A percentile compares a stretch with the other conserved stretches of the same genome.
phyloP scores from a whole-genome alignment of 2,113 vertebrate species.

The Strigops habroptila region DNA sequence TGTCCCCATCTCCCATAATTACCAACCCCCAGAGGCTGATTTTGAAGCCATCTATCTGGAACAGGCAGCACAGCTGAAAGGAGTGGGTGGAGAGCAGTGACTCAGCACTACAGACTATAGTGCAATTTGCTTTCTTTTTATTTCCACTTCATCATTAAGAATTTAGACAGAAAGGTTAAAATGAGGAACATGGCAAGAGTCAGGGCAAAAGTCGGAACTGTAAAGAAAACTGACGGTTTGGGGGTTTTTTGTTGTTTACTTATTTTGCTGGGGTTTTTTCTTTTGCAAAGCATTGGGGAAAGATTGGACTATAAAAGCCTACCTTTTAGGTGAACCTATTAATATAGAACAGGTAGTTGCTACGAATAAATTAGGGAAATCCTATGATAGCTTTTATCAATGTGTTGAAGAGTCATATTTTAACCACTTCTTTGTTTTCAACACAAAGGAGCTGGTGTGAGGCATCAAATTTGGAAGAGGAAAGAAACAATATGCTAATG shows the following conservation, averaged over 20 bases:
- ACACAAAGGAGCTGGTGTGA: conserved; percentile 33
- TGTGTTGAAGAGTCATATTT: neutral
- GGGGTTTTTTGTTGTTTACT: neutral
- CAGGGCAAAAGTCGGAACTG: neutral
- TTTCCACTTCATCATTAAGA: neutral
- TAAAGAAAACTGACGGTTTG: neutral
- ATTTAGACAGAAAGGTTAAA: neutral
- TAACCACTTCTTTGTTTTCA: conserved; percentile 44
- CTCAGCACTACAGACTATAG: conserved; percentile 29
- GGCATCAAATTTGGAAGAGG: conserved; percentile 24
- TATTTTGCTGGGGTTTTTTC: neutral
- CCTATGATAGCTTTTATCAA: conserved; percentile 4
- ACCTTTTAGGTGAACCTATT: neutral
- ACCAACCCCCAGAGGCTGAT: neutral
- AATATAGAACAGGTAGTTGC: neutral
- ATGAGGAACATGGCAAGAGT: neutral
- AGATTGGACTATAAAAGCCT: neutral
- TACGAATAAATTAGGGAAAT: conserved; percentile 17
- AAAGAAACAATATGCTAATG: conserved; percentile 49
- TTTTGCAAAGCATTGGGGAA: neutral
- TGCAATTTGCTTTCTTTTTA: conserved; percentile 1
- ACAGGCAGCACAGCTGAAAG: conserved; percentile 23
- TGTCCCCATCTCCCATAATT: conserved; percentile 14
- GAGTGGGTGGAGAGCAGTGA: conserved; percentile 54
- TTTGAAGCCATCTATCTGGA: conserved; percentile 30